A percentile compares a stretch with the other conserved stretches of the same genome.
Conservation (phyloP, 2,888 invertebrate species). For the Glyphotaelius pellucidus region DNA sequence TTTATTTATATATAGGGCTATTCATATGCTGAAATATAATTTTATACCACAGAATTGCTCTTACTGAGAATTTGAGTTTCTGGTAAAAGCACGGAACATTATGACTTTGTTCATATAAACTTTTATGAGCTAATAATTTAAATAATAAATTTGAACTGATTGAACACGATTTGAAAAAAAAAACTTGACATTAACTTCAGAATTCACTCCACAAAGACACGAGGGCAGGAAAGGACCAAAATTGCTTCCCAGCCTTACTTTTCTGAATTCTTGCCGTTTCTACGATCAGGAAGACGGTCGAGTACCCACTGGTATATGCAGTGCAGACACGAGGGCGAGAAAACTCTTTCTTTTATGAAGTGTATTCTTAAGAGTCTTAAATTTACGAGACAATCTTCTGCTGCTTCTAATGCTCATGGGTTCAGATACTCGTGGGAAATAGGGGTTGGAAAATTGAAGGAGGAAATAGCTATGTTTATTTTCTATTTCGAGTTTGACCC, state of each 20-base stretch:
- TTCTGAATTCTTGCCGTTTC: not conserved
- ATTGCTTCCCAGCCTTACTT: not conserved
- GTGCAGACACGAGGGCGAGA: not conserved
- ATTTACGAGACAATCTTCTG: not conserved
- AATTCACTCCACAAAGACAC: not conserved
- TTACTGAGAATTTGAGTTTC: too few species aligned
- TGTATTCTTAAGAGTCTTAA: slow-evolving; percentile 2
- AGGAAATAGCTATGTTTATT: not conserved
- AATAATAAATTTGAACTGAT: too few species aligned
- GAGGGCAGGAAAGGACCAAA: not conserved
- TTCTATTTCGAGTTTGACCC: not conserved
- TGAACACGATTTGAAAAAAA: too few species aligned
- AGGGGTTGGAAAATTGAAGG: not conserved
- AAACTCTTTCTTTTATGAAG: not conserved
- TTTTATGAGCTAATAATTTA: too few species aligned
- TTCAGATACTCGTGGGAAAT: not conserved
- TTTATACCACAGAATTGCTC: too few species aligned
- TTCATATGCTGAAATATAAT: too few species aligned
- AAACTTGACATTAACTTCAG: not conserved
- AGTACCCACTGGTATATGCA: not conserved
- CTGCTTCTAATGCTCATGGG: not conserved
- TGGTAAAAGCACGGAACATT: too few species aligned
- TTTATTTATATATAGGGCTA: too few species aligned
- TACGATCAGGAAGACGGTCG: not conserved
- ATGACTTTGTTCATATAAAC: too few species aligned